Evolutionary conservation across 1,140 invertebrate genomes (phyloP), one percentile per base, ranked within the genome.

Genomic region (Drosophila ohnishii): DNA sequence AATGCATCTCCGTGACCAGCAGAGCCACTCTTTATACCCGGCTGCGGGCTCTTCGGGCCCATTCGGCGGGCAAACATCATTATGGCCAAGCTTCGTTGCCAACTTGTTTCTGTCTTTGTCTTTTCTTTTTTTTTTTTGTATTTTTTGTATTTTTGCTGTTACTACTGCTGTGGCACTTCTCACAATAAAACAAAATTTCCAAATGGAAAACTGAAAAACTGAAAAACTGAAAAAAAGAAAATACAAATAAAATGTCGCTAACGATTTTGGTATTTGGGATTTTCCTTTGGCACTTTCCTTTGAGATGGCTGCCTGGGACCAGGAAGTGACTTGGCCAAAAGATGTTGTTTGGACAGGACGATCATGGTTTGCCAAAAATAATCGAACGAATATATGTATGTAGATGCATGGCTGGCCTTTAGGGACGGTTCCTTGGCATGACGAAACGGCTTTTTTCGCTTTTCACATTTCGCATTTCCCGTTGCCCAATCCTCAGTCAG

Each of bases 11-110:
- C 75, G 73, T 77, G 66, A 85, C 74, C 82, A 79, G 57, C 63
- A 61, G 60, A 57, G 74, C 75, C 72, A 81, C 90, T 88, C 86
- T 92, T 91, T 92, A 91, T 91, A 92, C 79, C 90, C 51, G 66
- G 64, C 35, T 39, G 53, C 32, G 34, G 55, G 39, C 16, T 75
- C 55, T 76, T 76, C 53, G 74, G 61, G 47, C 62, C 47, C 63
- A 60, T 59, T 64, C 59, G 59, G 80, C 59, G 59, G 76, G 61
- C 67, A 77, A 63, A 63, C 83, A 72, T 83, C 80, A 79, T 84
- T 64, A 83, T 66, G 64, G 65, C 75, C 63, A 71, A 81, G 59
- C 83, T 79, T 87, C 75, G 78, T 86, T 76, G 69, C 66, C 75
- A 72, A 82, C 82, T 84, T 63, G 83, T 86, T 86, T 80, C 55